Base-by-base conservation (phyloP, 1,140 invertebrate genomes). In the Diprion similis region DNA sequence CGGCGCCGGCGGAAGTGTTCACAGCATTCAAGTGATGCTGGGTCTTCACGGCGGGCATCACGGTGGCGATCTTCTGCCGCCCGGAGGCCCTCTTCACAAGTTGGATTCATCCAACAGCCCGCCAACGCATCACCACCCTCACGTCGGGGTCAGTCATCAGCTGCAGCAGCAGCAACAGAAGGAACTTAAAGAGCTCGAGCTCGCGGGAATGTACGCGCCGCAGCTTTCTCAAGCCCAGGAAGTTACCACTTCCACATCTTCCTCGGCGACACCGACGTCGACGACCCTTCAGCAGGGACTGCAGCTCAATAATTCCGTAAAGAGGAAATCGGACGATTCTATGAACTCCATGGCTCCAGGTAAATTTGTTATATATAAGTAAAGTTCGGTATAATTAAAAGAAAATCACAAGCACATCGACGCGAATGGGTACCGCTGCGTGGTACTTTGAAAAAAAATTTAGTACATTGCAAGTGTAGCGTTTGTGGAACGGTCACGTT, bases 11-110 rank as follows among this genome's bases (percentile, higher is more conserved):
- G 80, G 86, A 9, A 89, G 89, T 13, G 90, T 91, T 68, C 91
- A 92, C 80, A 91, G 90, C 72, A 92, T 92, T 70, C 91, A 93
- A 80, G 93, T 94, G 75, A 95, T 95, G 92, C 87, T 95, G 47
- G 93, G 93, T 3, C 85, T 92, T 11, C 91, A 91, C 75, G 86
- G 88, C 10, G 81, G 79, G 15, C 88, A 89, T 71, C 87, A 89
- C 74, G 89, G 91, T 73, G 83, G 85, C 4, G 83, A 86, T 47
- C 85, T 89, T 15, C 73, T 90, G 11, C 88, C 87, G 80, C 86
- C 86, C 8, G 82, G 79, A 0, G 84, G 81, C 10, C 90, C 82
- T 83, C 89, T 86, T 68, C 91, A 86, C 83, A 91, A 87, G 82
- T 85, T 87, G 78, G 90, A 80, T 67, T 82, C 86, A 72, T 89